Percentiles rank a stretch among this genome's conserved stretches.
phyloP scores from a whole-genome alignment of 2,888 invertebrate species.

The Tetranychus piercei region DNA sequence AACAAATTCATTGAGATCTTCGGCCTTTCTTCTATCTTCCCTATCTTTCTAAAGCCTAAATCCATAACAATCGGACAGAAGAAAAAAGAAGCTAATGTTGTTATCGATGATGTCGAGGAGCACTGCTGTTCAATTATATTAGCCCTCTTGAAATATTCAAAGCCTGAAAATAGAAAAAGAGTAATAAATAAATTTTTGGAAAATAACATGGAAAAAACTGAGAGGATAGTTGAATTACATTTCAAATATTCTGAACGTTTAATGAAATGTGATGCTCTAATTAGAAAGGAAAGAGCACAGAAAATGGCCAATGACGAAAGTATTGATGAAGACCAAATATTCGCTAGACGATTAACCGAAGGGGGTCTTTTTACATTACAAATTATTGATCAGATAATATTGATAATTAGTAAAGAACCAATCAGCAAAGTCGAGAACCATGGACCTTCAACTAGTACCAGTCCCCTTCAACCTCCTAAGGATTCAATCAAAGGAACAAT shows the following conservation, averaged over 20 bases:
- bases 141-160: slow-evolving; percentile 42
- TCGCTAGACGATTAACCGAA: slow-evolving; percentile 60
- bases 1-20: slow-evolving; percentile 95
- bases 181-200: slow-evolving; percentile 87
- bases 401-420: slow-evolving; percentile 36
- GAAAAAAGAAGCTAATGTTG: slow-evolving; percentile 39
- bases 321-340: slow-evolving; percentile 60
- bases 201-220: slow-evolving; percentile 61
- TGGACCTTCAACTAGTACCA: not conserved
- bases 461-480: not conserved
- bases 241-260: slow-evolving; percentile 91
- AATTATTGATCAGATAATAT: slow-evolving; percentile 60
- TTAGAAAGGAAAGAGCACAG: slow-evolving; percentile 40
- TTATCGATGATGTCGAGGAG: slow-evolving; percentile 23
- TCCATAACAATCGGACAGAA: slow-evolving; percentile 35
- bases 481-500: slow-evolving; percentile 54
- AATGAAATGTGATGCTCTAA: slow-evolving; percentile 56
- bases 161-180: slow-evolving; percentile 51
- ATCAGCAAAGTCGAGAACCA: slow-evolving; percentile 21
- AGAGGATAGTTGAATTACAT: slow-evolving; percentile 81
- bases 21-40: slow-evolving; percentile 86
- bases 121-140: slow-evolving; percentile 20
- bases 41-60: slow-evolving; percentile 94
- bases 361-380: slow-evolving; percentile 91
- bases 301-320: slow-evolving; percentile 28